These are phyloP conservation scores for Pogonocherus hispidulus DNA, from an alignment of 2,888 invertebrate species.

Conservation along the genomic window DNA sequence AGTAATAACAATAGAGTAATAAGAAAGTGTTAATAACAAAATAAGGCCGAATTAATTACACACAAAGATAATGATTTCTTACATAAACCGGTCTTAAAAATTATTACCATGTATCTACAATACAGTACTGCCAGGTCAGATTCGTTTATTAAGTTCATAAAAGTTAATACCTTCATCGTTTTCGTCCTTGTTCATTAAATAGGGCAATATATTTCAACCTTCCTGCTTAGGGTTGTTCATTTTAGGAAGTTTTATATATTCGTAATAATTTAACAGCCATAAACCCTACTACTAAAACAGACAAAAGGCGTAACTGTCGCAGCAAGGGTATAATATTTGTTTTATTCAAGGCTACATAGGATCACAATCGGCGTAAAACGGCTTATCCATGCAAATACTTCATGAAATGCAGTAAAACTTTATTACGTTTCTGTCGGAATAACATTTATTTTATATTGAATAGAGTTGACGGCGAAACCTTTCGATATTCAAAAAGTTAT, in stretches of 20 bases:
- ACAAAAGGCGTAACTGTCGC: constrained; percentile 3
- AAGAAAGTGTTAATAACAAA: too few relatives aligned
- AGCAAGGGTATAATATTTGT: constrained; percentile 33
- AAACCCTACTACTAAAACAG: constrained; percentile 7
- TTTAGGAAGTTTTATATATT: neutral
- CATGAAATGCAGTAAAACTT: constrained; percentile 42
- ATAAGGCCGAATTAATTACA: too few relatives aligned
- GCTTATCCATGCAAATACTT: constrained; percentile 32
- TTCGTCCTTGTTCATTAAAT: neutral
- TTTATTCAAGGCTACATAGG: constrained; percentile 25
- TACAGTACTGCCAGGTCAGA: too few relatives aligned
- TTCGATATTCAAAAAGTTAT: constrained; percentile 47
- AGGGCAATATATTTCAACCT: neutral
- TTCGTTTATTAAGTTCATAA: too few relatives aligned
- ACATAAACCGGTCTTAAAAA: too few relatives aligned
- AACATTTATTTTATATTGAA: constrained; percentile 49
- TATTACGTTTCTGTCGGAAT: constrained; percentile 33
- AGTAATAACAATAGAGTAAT: too few relatives aligned
- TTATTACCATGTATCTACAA: too few relatives aligned
- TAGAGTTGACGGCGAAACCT: constrained; percentile 43
- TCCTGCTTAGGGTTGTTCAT: neutral
- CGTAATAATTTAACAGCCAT: neutral
- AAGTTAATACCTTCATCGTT: too few relatives aligned
- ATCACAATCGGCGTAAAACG: constrained; percentile 27
- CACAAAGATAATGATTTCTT: too few relatives aligned